A percentile compares a stretch with the other conserved stretches of the same genome.
These are phyloP conservation scores for Acheta domesticus DNA, from an alignment of 2,888 invertebrate species.

Conservation along the genomic window DNA sequence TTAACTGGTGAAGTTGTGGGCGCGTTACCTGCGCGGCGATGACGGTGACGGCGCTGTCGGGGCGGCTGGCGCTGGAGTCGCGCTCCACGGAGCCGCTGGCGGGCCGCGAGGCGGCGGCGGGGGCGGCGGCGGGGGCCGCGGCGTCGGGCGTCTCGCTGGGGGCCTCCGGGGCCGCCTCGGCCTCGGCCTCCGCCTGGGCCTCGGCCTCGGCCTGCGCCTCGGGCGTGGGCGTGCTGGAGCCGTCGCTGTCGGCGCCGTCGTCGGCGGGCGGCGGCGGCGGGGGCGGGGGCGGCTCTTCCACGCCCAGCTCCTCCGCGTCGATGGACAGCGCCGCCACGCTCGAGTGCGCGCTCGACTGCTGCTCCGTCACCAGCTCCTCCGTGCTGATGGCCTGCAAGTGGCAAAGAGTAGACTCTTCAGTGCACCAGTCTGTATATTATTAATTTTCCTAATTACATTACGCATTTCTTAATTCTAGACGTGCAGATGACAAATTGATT, in stretches of 20 bases:
- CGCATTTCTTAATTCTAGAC: too few species aligned
- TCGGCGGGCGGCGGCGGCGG: neutral
- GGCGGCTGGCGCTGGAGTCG: neutral
- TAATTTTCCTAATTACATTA: too few species aligned
- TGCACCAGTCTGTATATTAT: too few species aligned
- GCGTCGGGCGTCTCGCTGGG: neutral
- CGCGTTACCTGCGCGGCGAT: neutral
- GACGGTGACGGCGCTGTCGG: neutral
- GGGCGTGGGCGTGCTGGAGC: neutral
- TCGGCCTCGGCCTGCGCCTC: neutral
- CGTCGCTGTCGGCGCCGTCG: neutral
- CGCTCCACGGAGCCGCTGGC: neutral
- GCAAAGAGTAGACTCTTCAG: too few species aligned
- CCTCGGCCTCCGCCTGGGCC: slow-evolving; percentile 1
- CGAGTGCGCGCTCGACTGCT: neutral
- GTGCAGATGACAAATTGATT: too few species aligned
- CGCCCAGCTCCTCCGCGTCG: neutral
- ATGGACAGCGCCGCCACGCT: neutral
- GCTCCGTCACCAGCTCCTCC: slow-evolving; percentile 18
- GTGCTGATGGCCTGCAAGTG: neutral
- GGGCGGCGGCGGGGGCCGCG: neutral
- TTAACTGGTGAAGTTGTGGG: neutral
- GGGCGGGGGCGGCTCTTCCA: neutral
- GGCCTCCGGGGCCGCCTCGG: neutral
- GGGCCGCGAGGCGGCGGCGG: neutral